Conservation (phyloP, 2,797 vertebrate genomes). For the Alectoris magna region DNA sequence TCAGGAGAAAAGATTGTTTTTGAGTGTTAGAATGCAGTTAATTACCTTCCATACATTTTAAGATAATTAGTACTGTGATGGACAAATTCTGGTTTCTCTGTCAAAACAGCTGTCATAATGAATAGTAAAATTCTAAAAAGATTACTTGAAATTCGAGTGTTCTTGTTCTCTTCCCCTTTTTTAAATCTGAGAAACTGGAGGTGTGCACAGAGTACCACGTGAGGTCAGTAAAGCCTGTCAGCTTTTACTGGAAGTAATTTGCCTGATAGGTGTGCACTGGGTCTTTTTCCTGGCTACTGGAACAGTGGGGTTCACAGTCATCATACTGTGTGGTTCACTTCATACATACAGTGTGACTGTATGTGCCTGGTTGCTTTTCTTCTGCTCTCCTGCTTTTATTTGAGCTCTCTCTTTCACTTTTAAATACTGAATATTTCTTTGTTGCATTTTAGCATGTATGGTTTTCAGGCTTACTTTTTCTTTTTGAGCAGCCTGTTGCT, state of each 20-base stretch:
- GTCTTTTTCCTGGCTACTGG: fast-evolving
- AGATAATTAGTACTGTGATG: background rate
- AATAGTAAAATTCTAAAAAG: background rate
- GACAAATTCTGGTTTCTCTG: background rate
- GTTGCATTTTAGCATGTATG: background rate
- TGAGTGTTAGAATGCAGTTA: background rate
- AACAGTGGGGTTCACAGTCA: background rate
- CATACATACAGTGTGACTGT: no score
- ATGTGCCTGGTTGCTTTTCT: background rate
- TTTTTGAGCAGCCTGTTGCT: background rate
- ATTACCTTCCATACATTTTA: background rate
- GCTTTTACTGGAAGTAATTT: background rate
- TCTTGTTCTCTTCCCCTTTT: background rate
- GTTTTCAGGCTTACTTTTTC: background rate
- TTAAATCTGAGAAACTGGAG: background rate
- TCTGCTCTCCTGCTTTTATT: background rate
- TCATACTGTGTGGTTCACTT: no score
- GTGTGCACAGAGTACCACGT: fast-evolving
- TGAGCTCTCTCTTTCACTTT: background rate
- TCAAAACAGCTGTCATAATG: background rate
- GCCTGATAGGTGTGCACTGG: no score
- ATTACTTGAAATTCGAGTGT: background rate
- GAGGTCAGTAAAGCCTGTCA: fast-evolving
- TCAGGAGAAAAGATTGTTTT: background rate
- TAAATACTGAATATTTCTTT: background rate